Evolutionary conservation across 2,888 invertebrate species (phyloP).

Genomic region (Trissolcus brochymenae): DNA sequence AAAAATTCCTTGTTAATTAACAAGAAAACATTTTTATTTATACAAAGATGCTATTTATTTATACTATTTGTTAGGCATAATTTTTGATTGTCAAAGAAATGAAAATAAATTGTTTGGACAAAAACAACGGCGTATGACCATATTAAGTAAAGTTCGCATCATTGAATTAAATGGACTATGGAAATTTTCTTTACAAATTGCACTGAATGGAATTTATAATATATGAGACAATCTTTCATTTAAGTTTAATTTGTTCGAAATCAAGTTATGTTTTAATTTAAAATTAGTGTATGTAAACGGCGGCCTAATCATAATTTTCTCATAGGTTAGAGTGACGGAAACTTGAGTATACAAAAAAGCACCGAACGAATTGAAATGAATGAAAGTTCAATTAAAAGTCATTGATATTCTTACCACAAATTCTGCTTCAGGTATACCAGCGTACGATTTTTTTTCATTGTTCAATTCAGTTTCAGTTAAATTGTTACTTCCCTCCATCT

Average conservation of each 20-base stretch:
- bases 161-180: neutral
- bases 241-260: too few relatives aligned
- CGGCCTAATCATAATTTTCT: too few relatives aligned
- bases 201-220: neutral
- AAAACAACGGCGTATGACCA: constrained; percentile 23
- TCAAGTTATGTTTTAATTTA: too few relatives aligned
- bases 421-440: constrained; percentile 91
- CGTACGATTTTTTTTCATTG: constrained; percentile 82
- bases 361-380: too few relatives aligned
- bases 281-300: too few relatives aligned
- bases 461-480: constrained; percentile 64
- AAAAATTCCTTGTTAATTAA: neutral
- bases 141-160: constrained; percentile 23
- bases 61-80: neutral
- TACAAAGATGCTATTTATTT: too few relatives aligned
- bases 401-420: constrained; percentile 84
- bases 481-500: constrained; percentile 69
- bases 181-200: neutral
- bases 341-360: too few relatives aligned
- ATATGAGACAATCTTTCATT: too few relatives aligned
- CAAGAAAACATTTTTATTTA: neutral
- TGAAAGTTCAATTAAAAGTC: neutral
- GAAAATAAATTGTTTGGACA: constrained; percentile 23
- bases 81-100: neutral
- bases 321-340: too few relatives aligned